Conservation (phyloP, 2,888 invertebrate species). For the Hoplodrina blanda region DNA sequence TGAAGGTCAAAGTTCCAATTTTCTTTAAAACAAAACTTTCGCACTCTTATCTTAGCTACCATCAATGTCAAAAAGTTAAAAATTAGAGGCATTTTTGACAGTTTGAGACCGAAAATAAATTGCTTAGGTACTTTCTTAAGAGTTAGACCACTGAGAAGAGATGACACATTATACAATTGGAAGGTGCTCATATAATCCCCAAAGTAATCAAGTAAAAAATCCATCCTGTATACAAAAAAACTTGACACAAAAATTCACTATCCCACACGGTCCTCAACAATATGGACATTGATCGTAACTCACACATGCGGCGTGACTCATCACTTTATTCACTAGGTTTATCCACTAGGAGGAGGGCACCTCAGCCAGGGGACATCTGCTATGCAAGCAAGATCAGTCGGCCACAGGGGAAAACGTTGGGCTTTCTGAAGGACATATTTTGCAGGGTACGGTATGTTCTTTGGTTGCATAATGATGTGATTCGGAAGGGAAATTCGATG, state of each 20-base stretch:
- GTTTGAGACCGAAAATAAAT: too few relatives aligned
- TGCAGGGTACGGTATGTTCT: conserved; percentile 36
- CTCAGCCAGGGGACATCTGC: conserved; percentile 31
- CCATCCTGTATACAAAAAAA: conserved; percentile 30
- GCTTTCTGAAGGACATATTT: conserved; percentile 40
- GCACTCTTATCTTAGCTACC: too few relatives aligned
- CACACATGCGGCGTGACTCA: conserved; percentile 41
- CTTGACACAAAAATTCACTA: conserved; percentile 18
- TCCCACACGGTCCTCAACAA: conserved; percentile 29
- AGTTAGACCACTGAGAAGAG: too few relatives aligned
- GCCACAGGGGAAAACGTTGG: conserved; percentile 12
- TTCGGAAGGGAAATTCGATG: conserved; percentile 4
- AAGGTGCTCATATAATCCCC: too few relatives aligned
- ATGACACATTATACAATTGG: too few relatives aligned
- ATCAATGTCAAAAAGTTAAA: too few relatives aligned
- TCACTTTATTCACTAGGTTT: conserved; percentile 41
- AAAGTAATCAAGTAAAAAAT: neutral
- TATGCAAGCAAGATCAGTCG: conserved; percentile 49
- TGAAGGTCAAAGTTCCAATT: too few relatives aligned
- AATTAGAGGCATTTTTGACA: too few relatives aligned
- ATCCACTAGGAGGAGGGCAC: conserved; percentile 21
- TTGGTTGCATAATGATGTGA: conserved; percentile 38
- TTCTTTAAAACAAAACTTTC: too few relatives aligned
- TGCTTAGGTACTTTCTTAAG: too few relatives aligned
- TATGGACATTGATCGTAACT: conserved; percentile 41